Evolutionary conservation across 2,888 invertebrate genomes (phyloP), one percentile per base, ranked within the genome.

Genomic region (Pollenia labialis): DNA sequence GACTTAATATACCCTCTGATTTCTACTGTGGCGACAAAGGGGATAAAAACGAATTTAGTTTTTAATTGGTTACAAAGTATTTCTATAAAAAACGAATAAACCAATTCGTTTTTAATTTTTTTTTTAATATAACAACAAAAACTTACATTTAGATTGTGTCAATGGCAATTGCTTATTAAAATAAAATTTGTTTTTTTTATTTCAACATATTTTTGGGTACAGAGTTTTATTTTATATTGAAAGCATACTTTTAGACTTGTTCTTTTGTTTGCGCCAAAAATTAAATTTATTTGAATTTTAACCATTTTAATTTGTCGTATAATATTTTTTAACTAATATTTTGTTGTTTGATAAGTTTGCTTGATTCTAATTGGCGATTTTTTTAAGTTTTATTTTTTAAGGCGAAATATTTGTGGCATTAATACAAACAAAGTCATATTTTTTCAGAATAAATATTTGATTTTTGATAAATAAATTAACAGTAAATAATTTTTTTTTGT

Each of bases 231-330:
- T 9, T 54, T 4, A 54, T 6, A 32, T 58, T 14, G 7, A 58
- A 14, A 58, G 6, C 12, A 32, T 6, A 18, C 10, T 7, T 50
- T 18, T 54, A 11, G 23, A 23, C 14, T 54, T 52, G 1, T 52
- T 68, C 32, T 32, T 46, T 46, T 71, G 54, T 71, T 56, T 9
- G n/a, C 23, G 8, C 18, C 14, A 44, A 44, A 44, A 58, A 12
- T 72, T 72, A 23, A 18, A 72, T 58, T 58, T 58, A 14, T 72
- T 56, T 46, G 58, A 72, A 72, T 46, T 32, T 58, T 72, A 58
- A 23, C 12, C 8, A 71, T 18, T 32, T 16, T 48, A 60, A 74
- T 12, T 40, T 74, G 60, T 74, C 74, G 50, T 60, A 50, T 50
- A 60, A 60, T 50, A 32, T 74, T 32, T 60, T 32, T 18, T 12